phyloP scores from a whole-genome alignment of 2,888 invertebrate genomes.

The Drosophila robusta region DNA sequence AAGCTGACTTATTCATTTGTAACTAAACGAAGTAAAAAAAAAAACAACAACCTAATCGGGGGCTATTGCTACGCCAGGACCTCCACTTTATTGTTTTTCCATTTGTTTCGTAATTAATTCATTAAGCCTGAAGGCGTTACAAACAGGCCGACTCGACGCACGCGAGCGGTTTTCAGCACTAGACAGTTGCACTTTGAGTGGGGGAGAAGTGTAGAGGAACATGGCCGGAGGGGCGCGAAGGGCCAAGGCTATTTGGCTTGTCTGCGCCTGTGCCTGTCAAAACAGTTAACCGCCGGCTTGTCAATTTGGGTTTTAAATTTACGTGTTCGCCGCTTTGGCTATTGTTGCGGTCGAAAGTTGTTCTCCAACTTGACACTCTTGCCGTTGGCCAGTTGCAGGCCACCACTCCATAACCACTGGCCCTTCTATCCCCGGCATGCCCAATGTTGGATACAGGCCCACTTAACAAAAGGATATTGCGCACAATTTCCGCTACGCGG shows the following conservation, averaged over 20 bases:
- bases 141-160: slow-evolving; percentile 40
- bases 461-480: slow-evolving; percentile 73
- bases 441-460: slow-evolving; percentile 1
- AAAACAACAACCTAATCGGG: not conserved
- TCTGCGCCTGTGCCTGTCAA: slow-evolving; percentile 43
- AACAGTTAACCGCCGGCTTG: slow-evolving; percentile 54
- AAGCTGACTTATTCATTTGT: not conserved
- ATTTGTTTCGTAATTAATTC: slow-evolving; percentile 58
- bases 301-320: slow-evolving; percentile 53
- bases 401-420: not conserved
- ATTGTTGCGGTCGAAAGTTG: slow-evolving; percentile 33
- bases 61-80: slow-evolving; percentile 4
- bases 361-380: slow-evolving; percentile 39
- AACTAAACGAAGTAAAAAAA: not conserved
- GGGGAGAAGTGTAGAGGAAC: too few relatives aligned
- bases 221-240: not conserved
- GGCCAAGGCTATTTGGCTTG: not conserved
- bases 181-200: slow-evolving; percentile 59
- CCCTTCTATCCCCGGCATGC: not conserved
- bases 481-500: slow-evolving; percentile 77
- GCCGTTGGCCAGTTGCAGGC: not conserved
- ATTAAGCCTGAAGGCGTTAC: slow-evolving; percentile 53
- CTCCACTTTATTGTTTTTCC: slow-evolving; percentile 6
- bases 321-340: slow-evolving; percentile 25
- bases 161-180: slow-evolving; percentile 56